phyloP scores from a whole-genome alignment of 2,113 vertebrate species.

The Formicarius rufipectus region DNA sequence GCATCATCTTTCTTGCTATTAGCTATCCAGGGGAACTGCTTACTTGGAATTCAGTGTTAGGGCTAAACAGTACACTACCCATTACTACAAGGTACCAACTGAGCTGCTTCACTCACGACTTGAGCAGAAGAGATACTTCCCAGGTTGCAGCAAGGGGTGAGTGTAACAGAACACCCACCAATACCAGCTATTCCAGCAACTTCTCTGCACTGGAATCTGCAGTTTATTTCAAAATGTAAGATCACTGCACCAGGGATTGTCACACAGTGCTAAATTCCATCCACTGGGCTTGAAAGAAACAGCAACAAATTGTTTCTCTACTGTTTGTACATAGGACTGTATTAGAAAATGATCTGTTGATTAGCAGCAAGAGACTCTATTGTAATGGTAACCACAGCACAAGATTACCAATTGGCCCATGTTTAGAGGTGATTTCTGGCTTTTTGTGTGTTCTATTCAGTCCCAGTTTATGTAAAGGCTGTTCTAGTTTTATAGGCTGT shows the following conservation, averaged over 20 bases:
- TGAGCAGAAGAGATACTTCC: neutral
- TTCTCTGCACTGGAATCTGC: neutral
- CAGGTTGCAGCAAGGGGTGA: fast-evolving
- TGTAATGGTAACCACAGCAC: neutral
- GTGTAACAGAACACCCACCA: neutral
- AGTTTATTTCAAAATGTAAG: neutral
- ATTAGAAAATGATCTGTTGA: neutral
- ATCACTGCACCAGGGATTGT: neutral
- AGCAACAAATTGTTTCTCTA: neutral
- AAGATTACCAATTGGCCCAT: neutral
- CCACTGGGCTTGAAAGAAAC: neutral
- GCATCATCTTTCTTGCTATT: neutral
- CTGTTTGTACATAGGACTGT: neutral
- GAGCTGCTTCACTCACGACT: neutral
- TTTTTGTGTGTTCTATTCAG: constrained; percentile 18
- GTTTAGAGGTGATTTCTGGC: neutral
- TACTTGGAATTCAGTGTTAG: neutral
- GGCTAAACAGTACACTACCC: neutral
- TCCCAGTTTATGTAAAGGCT: neutral
- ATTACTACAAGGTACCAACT: neutral
- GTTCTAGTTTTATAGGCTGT: constrained; percentile 34
- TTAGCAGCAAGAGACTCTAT: neutral
- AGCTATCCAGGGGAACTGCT: neutral
- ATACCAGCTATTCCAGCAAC: neutral
- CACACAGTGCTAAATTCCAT: neutral